Base-by-base conservation (phyloP, 2,888 invertebrate species). In the Argyra leucocephala region DNA sequence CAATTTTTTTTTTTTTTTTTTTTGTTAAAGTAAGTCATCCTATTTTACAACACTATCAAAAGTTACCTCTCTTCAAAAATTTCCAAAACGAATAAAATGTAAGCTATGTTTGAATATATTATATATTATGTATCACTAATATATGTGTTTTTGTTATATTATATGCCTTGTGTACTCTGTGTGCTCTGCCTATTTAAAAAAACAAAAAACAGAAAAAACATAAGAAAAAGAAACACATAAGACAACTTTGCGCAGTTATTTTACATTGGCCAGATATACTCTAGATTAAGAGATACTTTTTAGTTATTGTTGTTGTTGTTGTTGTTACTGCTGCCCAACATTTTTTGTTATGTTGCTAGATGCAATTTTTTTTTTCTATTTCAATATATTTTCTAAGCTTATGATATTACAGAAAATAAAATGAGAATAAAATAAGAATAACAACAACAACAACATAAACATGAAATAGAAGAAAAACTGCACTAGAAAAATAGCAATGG, bases 401-500 rank as follows among this genome's bases (percentile, higher is more conserved):
- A 15, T 15, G 48, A 48, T 15, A 48, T 18, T 48, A 15, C 48
- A 48, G 31, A 31, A 31, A 31, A 10, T 31, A n/a, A n/a, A n/a
- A 31, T 10, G 10, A 10, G 6, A 31, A 31, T 18, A 15, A n/a
- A 48, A 48, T 18, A 48, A 48, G 18, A 48, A 37, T 9, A 37
- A 9, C 37, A 37, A 37, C 3, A 37, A 31, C 10, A 31, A 10
- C 31, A 31, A 31, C 31, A 31, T 31, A 15, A 37, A 37, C 37
- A 37, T 9, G 15, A 48, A n/a, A 48, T 48, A 48, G 15, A 48
- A 48, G 48, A 48, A 48, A 48, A 48, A 48, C 48, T 48, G 48
- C 48, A 48, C 48, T 48, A 48, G 48, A 48, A 48, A n/a, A 48
- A 48, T 48, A 48, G 48, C 15, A 48, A 48, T 48, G 31, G 31